Evolutionary conservation across 2,113 vertebrate genomes (phyloP).

Genomic region (Microcebus murinus): DNA sequence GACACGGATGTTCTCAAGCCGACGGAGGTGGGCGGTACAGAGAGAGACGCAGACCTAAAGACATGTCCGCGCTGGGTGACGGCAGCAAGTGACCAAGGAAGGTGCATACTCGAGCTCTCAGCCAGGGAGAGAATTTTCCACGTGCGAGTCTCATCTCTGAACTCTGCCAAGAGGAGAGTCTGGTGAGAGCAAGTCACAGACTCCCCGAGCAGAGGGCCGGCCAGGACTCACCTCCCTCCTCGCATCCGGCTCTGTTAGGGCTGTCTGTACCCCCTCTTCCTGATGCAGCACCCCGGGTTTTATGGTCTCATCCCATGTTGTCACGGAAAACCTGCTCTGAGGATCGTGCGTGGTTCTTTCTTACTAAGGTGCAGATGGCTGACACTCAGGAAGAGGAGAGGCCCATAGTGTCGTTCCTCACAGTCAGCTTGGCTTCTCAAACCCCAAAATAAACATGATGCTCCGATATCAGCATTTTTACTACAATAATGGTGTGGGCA

Average conservation of each 20-base stretch:
- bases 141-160: too few species aligned
- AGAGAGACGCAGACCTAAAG: not conserved
- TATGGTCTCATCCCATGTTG: not conserved
- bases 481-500: not conserved
- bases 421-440: not conserved
- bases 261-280: not conserved
- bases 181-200: not conserved
- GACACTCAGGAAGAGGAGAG: not conserved
- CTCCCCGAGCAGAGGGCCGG: not conserved
- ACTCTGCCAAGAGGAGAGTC: not conserved
- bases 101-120: not conserved
- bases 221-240: fast-evolving
- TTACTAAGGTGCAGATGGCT: not conserved
- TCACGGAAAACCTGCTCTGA: not conserved
- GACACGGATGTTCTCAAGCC: fast-evolving
- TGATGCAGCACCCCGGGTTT: not conserved
- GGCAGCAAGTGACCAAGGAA: not conserved
- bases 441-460: not conserved
- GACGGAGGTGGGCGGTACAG: fast-evolving
- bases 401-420: not conserved
- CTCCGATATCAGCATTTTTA: not conserved
- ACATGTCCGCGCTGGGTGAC: fast-evolving
- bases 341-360: not conserved
- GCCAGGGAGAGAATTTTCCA: not conserved
- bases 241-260: not conserved